phyloP scores from a whole-genome alignment of 2,113 vertebrate species.

The Paradoxurus hermaphroditus region DNA sequence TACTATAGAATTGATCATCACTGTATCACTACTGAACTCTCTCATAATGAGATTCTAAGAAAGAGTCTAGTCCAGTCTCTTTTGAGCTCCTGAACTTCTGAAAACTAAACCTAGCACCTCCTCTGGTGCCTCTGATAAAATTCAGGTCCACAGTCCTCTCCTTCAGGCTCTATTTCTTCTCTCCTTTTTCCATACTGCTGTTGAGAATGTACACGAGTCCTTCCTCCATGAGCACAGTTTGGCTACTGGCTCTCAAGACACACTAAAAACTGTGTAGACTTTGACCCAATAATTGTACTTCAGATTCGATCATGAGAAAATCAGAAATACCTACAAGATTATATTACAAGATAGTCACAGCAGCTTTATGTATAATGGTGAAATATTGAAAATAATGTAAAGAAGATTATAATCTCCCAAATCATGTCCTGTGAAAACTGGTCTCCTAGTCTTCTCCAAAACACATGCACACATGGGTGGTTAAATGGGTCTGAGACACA shows the following conservation, averaged over 20 bases:
- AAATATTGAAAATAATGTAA: slow-evolving; percentile 24
- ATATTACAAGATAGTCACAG: neutral
- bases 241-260: neutral
- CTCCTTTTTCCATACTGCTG: neutral
- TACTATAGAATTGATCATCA: neutral
- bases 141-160: neutral
- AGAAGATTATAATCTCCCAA: neutral
- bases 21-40: neutral
- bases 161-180: neutral
- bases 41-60: neutral
- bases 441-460: neutral
- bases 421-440: neutral
- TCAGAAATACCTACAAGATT: neutral
- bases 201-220: neutral
- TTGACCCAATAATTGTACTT: neutral
- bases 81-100: neutral
- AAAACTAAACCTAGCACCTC: neutral
- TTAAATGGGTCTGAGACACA: neutral
- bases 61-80: neutral
- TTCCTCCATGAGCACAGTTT: neutral
- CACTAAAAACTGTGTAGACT: neutral
- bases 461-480: neutral
- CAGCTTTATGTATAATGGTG: neutral
- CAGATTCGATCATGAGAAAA: neutral
- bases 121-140: neutral